Evolutionary conservation across 2,113 vertebrate genomes (phyloP).

Genomic region (Hydropotes inermis): DNA sequence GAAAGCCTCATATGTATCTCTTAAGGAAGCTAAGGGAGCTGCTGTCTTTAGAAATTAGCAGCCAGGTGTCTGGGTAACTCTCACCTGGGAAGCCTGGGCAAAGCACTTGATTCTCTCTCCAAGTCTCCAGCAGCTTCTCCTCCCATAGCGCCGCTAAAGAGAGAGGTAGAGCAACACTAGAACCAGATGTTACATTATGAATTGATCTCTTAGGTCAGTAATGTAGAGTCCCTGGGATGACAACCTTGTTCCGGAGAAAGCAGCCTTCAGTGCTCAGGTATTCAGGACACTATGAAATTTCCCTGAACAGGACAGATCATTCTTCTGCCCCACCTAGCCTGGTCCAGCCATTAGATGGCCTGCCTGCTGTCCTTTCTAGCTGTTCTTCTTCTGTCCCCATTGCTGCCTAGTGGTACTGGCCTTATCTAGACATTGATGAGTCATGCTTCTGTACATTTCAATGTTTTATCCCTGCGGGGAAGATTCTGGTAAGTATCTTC

Average conservation of each 20-base stretch:
- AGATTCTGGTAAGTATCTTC: slow-evolving; percentile 62
- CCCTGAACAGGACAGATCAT: neutral
- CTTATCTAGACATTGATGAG: neutral
- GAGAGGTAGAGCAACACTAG: neutral
- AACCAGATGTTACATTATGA: neutral
- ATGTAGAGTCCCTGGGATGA: too few species aligned
- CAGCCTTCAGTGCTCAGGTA: neutral
- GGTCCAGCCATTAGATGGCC: neutral
- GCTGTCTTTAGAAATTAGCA: neutral
- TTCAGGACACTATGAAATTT: neutral
- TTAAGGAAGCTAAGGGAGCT: neutral
- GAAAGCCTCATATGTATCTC: neutral
- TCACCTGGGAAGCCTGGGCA: neutral
- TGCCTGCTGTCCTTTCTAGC: neutral
- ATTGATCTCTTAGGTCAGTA: neutral
- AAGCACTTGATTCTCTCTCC: neutral
- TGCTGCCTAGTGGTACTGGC: slow-evolving; percentile 32
- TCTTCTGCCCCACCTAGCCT: neutral
- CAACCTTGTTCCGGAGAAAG: neutral
- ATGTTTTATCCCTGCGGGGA: slow-evolving; percentile 38
- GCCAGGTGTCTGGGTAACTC: neutral
- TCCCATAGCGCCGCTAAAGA: neutral
- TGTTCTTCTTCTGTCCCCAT: neutral
- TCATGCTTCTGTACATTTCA: slow-evolving; percentile 62
- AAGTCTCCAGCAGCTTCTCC: neutral